Conservation (phyloP, 2,797 vertebrate genomes). For the Chaetophractus vellerosus region DNA sequence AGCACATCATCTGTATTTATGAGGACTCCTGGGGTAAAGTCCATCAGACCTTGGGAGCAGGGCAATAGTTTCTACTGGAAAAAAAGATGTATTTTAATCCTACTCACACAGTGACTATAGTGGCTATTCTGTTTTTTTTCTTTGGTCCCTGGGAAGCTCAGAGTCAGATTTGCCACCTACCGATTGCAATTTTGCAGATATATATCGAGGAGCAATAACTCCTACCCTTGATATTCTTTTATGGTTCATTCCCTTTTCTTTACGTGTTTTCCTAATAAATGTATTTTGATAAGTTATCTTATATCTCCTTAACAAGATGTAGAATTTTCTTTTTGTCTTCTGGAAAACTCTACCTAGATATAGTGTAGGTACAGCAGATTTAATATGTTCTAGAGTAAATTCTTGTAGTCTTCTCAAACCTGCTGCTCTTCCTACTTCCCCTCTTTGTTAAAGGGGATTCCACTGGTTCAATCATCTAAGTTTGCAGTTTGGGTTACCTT, state of each 20-base stretch:
- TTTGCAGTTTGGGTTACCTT: not conserved
- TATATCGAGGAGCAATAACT: not conserved
- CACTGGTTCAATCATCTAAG: not conserved
- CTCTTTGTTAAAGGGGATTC: not conserved
- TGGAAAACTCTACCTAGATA: not conserved
- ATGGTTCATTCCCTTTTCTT: not conserved
- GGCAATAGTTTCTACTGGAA: not conserved
- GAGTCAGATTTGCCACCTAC: not conserved
- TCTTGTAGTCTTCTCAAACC: not conserved
- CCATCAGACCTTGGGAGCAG: not conserved
- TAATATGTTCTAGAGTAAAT: not conserved
- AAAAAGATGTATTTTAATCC: not conserved
- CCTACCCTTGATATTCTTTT: not conserved
- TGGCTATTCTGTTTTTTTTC: not conserved
- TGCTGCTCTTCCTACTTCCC: not conserved
- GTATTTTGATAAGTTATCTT: not conserved
- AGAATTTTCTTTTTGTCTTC: not conserved
- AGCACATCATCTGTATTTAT: not conserved
- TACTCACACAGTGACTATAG: not conserved
- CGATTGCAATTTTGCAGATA: not conserved
- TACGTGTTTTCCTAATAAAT: not conserved
- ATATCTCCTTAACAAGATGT: not conserved
- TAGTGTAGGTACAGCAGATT: not conserved
- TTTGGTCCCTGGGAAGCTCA: conserved; percentile 11
- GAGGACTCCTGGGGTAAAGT: not conserved